Conservation (phyloP, 2,113 vertebrate species). For the Aptenodytes patagonicus region DNA sequence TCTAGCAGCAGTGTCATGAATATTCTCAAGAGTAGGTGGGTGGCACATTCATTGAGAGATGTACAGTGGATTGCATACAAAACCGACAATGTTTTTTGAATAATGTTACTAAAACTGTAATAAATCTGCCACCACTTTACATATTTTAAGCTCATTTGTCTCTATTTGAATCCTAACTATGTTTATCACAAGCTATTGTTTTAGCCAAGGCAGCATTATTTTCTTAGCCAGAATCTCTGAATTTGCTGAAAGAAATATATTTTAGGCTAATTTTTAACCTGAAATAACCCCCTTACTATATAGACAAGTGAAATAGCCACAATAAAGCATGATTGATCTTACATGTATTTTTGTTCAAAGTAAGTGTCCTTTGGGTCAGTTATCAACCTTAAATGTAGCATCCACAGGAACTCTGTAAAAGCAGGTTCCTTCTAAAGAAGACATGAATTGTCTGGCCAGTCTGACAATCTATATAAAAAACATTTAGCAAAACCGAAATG, state of each 20-base stretch:
- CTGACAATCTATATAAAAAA: constrained; percentile 52
- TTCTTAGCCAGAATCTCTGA: background rate
- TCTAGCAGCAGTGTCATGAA: background rate
- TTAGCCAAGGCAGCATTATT: background rate
- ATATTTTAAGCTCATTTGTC: constrained; percentile 32
- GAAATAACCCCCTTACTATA: background rate
- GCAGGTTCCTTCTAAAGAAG: background rate
- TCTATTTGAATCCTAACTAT: background rate
- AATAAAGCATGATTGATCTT: background rate
- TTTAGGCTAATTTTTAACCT: background rate
- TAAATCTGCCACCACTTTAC: constrained; percentile 10
- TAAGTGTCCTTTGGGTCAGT: background rate
- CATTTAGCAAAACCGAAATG: constrained; percentile 41
- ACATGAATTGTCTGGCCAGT: background rate
- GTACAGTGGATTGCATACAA: background rate
- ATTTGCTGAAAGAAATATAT: background rate
- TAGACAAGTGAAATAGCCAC: background rate
- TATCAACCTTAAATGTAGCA: constrained; percentile 18
- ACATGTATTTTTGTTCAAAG: constrained; percentile 21
- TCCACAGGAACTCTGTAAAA: constrained; percentile 36
- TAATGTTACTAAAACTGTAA: constrained; percentile 10
- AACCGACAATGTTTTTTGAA: background rate
- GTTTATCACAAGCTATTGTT: background rate
- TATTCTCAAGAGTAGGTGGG: background rate
- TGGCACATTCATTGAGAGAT: constrained; percentile 5